Evolutionary conservation across 1,140 invertebrate species (phyloP).

Genomic region (Pararge aegeria): DNA sequence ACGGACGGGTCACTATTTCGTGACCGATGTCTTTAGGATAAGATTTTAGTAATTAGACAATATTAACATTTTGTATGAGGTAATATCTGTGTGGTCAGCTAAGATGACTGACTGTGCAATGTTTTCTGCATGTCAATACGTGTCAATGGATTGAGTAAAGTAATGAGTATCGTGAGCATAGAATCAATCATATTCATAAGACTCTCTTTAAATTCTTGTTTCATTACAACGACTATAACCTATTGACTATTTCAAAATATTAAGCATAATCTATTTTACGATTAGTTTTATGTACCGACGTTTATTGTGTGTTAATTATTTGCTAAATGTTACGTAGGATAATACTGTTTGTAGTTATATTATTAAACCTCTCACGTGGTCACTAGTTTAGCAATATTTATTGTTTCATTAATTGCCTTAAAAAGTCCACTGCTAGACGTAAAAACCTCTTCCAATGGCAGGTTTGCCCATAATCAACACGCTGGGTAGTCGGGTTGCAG

Average conservation of each 20-base stretch:
- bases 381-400: too few relatives aligned
- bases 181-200: conserved; percentile 22
- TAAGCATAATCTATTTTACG: neutral
- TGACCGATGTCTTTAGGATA: conserved; percentile 69
- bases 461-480: too few relatives aligned
- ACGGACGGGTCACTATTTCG: conserved; percentile 57
- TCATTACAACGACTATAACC: conserved; percentile 4
- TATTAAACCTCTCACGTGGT: too few relatives aligned
- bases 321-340: neutral
- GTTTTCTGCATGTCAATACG: conserved; percentile 37
- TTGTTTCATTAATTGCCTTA: too few relatives aligned
- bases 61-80: conserved; percentile 61
- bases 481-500: too few relatives aligned
- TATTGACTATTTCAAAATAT: conserved; percentile 10
- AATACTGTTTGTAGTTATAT: too few relatives aligned
- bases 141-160: conserved; percentile 42
- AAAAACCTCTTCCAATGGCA: too few relatives aligned
- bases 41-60: conserved; percentile 66
- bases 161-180: conserved; percentile 22
- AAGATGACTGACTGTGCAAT: conserved; percentile 38
- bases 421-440: too few relatives aligned
- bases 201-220: conserved; percentile 8
- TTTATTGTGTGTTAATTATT: neutral
- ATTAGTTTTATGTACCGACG: neutral
- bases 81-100: conserved; percentile 33